These are phyloP conservation scores for Chloropsis hardwickii DNA, from an alignment of 2,113 vertebrate genomes.

Conservation along the genomic window DNA sequence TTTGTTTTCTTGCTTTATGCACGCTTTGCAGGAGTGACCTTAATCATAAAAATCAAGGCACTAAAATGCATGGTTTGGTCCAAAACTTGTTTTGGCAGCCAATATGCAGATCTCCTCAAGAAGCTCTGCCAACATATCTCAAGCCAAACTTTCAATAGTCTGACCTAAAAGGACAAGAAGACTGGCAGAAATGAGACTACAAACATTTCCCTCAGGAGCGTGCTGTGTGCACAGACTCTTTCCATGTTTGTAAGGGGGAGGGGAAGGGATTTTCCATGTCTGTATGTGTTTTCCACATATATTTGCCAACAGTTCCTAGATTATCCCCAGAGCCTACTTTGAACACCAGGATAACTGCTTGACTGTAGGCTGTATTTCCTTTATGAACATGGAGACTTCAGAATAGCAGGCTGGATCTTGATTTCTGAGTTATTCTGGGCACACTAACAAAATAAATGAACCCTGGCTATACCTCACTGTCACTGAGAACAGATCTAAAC, in stretches of 20 bases:
- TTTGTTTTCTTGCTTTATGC: constrained; percentile 24
- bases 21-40: neutral
- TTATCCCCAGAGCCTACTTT: constrained; percentile 38
- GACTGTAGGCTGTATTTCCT: constrained; percentile 34
- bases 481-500: neutral
- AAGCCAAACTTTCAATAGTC: constrained; percentile 32
- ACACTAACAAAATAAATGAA: constrained; percentile 40
- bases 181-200: constrained; percentile 51
- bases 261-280: constrained; percentile 58
- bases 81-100: constrained; percentile 35
- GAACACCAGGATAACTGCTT: constrained; percentile 1
- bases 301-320: constrained; percentile 48
- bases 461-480: neutral
- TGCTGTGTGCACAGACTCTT: neutral
- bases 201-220: constrained; percentile 24
- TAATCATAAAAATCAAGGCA: constrained; percentile 25
- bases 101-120: neutral
- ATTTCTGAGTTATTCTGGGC: constrained; percentile 29
- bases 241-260: constrained; percentile 36
- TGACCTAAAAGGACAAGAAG: constrained; percentile 52
- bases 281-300: constrained; percentile 45
- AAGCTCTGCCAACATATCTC: constrained; percentile 2
- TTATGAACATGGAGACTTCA: constrained; percentile 7
- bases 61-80: neutral
- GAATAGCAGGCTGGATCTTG: neutral